phyloP scores from a whole-genome alignment of 2,797 vertebrate genomes.

The Leuciscus waleckii region DNA sequence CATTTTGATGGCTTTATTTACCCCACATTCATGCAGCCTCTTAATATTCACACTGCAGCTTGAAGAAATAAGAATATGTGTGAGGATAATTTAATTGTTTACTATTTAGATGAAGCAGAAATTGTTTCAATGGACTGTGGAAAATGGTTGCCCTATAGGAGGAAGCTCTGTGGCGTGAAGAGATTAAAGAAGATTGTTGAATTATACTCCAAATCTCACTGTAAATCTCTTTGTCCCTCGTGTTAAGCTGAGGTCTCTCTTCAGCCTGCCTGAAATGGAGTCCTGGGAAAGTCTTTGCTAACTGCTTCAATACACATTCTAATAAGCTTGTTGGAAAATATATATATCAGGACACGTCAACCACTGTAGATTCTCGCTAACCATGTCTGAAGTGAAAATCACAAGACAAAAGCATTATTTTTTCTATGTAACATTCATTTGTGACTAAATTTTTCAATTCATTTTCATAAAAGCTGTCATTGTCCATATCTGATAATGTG shows the following conservation, averaged over 20 bases:
- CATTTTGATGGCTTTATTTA: conserved; percentile 47
- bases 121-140: conserved; percentile 49
- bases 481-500: background rate
- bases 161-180: conserved; percentile 49
- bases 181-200: conserved; percentile 53
- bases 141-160: conserved; percentile 41
- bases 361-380: conserved; percentile 14
- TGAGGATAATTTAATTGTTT: conserved; percentile 60
- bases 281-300: conserved; percentile 46
- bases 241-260: conserved; percentile 43
- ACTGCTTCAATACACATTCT: conserved; percentile 58
- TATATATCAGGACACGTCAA: conserved; percentile 42
- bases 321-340: conserved; percentile 56
- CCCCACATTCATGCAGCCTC: conserved; percentile 18
- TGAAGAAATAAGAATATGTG: conserved; percentile 50
- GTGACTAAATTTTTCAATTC: no score
- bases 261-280: conserved; percentile 48
- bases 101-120: conserved; percentile 45
- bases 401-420: background rate
- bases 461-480: no score
- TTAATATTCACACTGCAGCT: conserved; percentile 43
- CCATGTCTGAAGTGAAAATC: background rate
- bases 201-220: conserved; percentile 42
- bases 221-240: conserved; percentile 42
- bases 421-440: no score